Conservation (phyloP, 1,140 invertebrate genomes). For the Listronotus oregonensis region DNA sequence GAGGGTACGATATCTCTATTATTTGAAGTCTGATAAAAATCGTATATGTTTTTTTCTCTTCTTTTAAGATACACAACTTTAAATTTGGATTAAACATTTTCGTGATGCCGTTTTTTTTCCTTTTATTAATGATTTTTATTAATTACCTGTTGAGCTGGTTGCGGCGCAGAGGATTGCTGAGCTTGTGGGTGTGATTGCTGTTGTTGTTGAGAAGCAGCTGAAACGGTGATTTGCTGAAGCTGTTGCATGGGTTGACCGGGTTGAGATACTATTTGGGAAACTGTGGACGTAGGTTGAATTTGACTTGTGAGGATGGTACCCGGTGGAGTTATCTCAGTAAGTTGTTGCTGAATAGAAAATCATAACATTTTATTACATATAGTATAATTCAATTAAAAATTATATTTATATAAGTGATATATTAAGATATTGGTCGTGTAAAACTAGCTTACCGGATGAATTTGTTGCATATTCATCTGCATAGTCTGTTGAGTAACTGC, state of each 20-base stretch:
- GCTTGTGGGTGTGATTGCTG: slow-evolving; percentile 45
- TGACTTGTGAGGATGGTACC: slow-evolving; percentile 59
- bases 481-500: slow-evolving; percentile 55
- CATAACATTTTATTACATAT: no score
- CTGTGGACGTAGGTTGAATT: slow-evolving; percentile 48
- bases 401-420: no score
- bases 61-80: no score
- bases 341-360: slow-evolving; percentile 43
- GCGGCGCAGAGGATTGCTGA: neutral
- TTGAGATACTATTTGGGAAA: slow-evolving; percentile 47
- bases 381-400: no score
- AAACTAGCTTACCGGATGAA: slow-evolving; percentile 55
- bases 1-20: no score
- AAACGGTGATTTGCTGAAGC: slow-evolving; percentile 55
- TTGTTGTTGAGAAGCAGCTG: slow-evolving; percentile 50
- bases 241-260: slow-evolving; percentile 55
- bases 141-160: slow-evolving; percentile 14
- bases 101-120: no score
- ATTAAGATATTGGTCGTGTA: no score
- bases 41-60: no score
- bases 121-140: neutral
- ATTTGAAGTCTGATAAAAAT: no score
- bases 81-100: no score
- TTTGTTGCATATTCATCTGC: slow-evolving; percentile 58
- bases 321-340: slow-evolving; percentile 57